phyloP scores from a whole-genome alignment of 2,888 invertebrate genomes.

The Parapristionchus giblindavisi region DNA sequence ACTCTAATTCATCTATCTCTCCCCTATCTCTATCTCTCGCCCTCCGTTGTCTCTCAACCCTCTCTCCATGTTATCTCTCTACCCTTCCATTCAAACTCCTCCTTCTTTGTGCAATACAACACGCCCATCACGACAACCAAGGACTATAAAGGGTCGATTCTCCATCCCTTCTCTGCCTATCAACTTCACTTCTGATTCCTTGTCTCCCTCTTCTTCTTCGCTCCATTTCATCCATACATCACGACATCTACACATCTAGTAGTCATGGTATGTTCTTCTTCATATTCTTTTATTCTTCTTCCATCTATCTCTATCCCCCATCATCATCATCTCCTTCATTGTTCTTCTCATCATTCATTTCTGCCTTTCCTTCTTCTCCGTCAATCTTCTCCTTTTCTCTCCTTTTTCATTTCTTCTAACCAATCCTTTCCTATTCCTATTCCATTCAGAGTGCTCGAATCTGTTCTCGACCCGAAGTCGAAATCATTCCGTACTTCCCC shows the following conservation, averaged over 20 bases:
- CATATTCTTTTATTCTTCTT: not conserved
- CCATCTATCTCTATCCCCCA: too few species aligned
- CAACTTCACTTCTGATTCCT: not conserved
- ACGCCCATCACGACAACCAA: too few species aligned
- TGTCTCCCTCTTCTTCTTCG: not conserved
- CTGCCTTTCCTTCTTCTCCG: too few species aligned
- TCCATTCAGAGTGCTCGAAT: too few species aligned
- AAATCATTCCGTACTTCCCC: not conserved
- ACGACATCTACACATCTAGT: not conserved
- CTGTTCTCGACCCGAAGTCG: not conserved
- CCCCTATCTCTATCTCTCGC: not conserved
- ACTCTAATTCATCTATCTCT: not conserved
- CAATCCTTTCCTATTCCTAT: too few species aligned
- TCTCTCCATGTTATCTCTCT: constrained; percentile 5
- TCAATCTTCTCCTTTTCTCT: too few species aligned
- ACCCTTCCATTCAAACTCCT: constrained; percentile 8
- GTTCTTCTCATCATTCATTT: too few species aligned
- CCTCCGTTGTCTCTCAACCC: not conserved
- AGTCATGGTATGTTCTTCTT: not conserved
- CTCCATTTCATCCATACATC: not conserved
- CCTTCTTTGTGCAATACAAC: too few species aligned
- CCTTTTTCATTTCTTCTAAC: too few species aligned
- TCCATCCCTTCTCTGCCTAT: not conserved
- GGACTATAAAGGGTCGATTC: too few species aligned
- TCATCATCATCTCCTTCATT: too few species aligned